Conservation (phyloP, 2,797 vertebrate species). For the Cygnus olor region DNA sequence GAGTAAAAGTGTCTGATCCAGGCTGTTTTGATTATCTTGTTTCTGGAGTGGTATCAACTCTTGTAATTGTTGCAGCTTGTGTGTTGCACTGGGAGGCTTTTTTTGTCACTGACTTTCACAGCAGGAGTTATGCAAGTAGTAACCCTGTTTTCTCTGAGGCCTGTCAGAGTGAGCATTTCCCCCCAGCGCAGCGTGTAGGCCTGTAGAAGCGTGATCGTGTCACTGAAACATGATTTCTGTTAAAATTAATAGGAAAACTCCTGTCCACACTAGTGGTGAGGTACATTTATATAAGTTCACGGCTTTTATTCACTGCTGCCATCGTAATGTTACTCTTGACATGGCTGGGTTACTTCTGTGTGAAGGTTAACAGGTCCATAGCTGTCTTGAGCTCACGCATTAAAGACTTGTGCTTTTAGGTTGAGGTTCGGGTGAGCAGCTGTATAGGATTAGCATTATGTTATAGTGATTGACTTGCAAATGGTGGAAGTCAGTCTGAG, state of each 20-base stretch:
- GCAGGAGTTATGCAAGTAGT: background rate
- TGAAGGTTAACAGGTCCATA: background rate
- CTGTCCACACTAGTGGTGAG: background rate
- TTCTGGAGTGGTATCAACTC: background rate
- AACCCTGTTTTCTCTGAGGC: background rate
- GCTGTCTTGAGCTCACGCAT: background rate
- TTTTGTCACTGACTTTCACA: background rate
- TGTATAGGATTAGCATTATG: background rate
- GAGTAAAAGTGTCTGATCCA: background rate
- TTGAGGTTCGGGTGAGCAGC: background rate
- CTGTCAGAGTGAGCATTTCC: background rate
- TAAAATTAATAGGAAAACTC: background rate
- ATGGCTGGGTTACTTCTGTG: background rate
- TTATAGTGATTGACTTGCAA: background rate
- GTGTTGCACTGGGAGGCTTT: background rate
- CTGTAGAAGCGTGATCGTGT: background rate
- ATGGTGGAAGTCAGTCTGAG: background rate
- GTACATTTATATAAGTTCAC: background rate
- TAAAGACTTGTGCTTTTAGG: conserved; percentile 15
- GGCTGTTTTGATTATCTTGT: rapidly evolving
- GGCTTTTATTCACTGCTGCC: background rate
- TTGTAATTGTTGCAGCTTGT: background rate
- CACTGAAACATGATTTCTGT: background rate
- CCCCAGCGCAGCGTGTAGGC: rapidly evolving
- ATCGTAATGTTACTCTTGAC: background rate